A percentile compares a stretch with the other conserved stretches of the same genome.
These are phyloP conservation scores for Drosophila nannoptera DNA, from an alignment of 1,140 invertebrate genomes.

Conservation along the genomic window DNA sequence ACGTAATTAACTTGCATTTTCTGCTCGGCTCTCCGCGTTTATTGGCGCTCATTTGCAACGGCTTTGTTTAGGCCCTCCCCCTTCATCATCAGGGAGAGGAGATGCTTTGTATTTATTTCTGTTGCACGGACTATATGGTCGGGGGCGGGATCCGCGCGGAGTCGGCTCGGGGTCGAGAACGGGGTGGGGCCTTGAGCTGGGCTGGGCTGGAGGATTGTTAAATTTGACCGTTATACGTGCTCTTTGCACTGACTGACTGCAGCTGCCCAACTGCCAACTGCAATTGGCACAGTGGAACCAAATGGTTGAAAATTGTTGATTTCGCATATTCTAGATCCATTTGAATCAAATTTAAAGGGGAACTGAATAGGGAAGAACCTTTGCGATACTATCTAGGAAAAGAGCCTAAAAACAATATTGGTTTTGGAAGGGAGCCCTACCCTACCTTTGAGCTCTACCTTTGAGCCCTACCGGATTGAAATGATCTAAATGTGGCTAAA, in stretches of 20 bases:
- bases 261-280: constrained; percentile 24
- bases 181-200: constrained; percentile 11
- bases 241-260: constrained; percentile 32
- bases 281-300: constrained; percentile 5
- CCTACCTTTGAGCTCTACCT: no score
- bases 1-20: constrained; percentile 77
- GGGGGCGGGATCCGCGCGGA: background rate
- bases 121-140: constrained; percentile 32
- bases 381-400: no score
- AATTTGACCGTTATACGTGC: constrained; percentile 65
- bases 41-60: constrained; percentile 75
- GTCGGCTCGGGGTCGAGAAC: background rate
- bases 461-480: no score
- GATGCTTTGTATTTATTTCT: constrained; percentile 60
- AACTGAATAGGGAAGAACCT: no score
- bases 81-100: background rate
- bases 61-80: constrained; percentile 37
- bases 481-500: no score
- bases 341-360: no score
- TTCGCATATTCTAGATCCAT: no score
- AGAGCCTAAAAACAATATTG: no score
- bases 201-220: constrained; percentile 51
- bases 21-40: constrained; percentile 76
- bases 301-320: no score
- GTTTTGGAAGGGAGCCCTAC: no score